phyloP scores from a whole-genome alignment of 2,113 vertebrate genomes.

The Ranitomeya variabilis region DNA sequence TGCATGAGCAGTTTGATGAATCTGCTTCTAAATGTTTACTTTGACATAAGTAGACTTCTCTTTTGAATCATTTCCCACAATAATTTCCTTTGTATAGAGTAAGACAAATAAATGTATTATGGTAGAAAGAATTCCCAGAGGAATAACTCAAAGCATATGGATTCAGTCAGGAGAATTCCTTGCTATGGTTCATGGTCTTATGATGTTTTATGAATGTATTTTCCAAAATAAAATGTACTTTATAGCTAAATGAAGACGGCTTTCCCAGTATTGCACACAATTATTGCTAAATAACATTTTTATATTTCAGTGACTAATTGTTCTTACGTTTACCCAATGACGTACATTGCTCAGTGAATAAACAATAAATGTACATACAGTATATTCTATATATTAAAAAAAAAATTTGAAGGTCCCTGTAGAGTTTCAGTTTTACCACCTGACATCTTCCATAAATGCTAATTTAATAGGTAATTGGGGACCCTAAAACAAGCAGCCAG shows the following conservation, averaged over 20 bases:
- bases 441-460: neutral
- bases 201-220: conserved; percentile 80
- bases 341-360: neutral
- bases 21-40: conserved; percentile 37
- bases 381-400: neutral
- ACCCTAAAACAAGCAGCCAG: neutral
- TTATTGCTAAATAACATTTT: conserved; percentile 67
- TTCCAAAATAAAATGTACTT: conserved; percentile 80
- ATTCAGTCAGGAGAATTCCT: conserved; percentile 68
- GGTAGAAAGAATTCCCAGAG: conserved; percentile 64
- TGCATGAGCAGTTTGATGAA: conserved; percentile 35
- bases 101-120: conserved; percentile 57
- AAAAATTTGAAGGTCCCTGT: neutral
- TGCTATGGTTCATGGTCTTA: conserved; percentile 76
- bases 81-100: conserved; percentile 53
- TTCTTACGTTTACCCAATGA: conserved; percentile 17
- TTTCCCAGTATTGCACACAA: conserved; percentile 72
- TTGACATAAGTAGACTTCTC: conserved; percentile 50
- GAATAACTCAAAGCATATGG: conserved; percentile 76
- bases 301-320: conserved; percentile 56
- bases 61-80: conserved; percentile 55
- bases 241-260: conserved; percentile 71
- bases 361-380: neutral
- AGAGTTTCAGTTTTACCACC: neutral
- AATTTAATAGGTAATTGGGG: too few species aligned